A percentile compares a stretch with the other conserved stretches of the same genome.
These are phyloP conservation scores for Halichondria panicea DNA, from an alignment of 37 sponge, comb jelly and placozoan genomes.

Conservation along the genomic window DNA sequence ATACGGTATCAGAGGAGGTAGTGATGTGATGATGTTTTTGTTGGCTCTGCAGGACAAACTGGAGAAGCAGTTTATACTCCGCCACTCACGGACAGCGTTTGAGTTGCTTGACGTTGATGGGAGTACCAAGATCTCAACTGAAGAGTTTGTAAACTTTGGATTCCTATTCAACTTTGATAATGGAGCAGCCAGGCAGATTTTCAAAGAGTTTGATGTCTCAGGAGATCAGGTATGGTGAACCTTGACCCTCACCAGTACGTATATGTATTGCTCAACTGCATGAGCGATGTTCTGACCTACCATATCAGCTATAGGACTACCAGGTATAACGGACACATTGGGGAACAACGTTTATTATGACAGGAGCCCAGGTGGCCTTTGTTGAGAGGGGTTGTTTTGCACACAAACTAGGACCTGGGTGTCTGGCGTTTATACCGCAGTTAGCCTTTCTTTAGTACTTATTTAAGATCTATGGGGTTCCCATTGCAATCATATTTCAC, in stretches of 20 bases:
- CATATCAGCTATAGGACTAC: too few relatives aligned
- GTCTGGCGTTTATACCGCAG: too few relatives aligned
- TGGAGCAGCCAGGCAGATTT: constrained; percentile 71
- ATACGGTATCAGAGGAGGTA: too few relatives aligned
- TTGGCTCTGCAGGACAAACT: constrained; percentile 61
- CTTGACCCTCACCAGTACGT: background rate
- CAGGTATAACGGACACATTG: too few relatives aligned
- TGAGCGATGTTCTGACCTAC: too few relatives aligned
- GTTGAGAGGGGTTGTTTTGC: too few relatives aligned
- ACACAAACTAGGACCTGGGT: too few relatives aligned
- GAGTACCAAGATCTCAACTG: constrained; percentile 67
- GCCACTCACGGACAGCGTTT: constrained; percentile 89
- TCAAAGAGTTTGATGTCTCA: constrained; percentile 92
- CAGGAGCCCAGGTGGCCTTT: too few relatives aligned
- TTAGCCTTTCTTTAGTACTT: background rate
- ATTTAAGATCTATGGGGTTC: background rate
- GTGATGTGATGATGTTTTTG: background rate
- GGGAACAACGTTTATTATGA: too few relatives aligned
- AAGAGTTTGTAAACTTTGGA: constrained; percentile 86
- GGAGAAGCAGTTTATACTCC: constrained; percentile 89
- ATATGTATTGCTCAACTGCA: background rate
- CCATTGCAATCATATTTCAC: too few relatives aligned
- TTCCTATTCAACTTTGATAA: constrained; percentile 90
- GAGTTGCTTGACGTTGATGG: constrained; percentile 93
- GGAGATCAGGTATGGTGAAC: constrained; percentile 62